phyloP scores from a whole-genome alignment of 1,140 invertebrate genomes.

The Bombus waltoni region DNA sequence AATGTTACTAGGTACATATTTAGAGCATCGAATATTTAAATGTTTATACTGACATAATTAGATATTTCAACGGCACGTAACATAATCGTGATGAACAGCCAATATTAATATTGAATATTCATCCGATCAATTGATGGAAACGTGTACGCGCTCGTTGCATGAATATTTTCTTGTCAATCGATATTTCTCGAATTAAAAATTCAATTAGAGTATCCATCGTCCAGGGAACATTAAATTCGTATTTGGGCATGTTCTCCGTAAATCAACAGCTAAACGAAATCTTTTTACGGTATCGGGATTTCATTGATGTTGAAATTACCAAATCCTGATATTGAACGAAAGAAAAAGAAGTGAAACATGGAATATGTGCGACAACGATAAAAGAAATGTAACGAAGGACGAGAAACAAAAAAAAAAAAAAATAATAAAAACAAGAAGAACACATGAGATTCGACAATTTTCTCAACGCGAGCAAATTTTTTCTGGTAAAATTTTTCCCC shows the following conservation, averaged over 20 bases:
- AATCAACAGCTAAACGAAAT: background rate
- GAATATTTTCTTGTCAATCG: conserved; percentile 7
- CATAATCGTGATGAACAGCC: conserved; percentile 17
- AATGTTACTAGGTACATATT: background rate
- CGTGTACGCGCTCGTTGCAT: background rate
- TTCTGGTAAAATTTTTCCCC: conserved; percentile 8
- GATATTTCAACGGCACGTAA: background rate
- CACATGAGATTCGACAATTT: conserved; percentile 21
- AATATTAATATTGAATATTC: conserved; percentile 37
- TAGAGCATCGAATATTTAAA: conserved; percentile 5
- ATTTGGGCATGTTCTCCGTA: background rate
- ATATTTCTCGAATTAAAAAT: background rate
- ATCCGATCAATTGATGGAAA: background rate
- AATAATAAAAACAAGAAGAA: background rate
- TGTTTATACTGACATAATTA: conserved; percentile 38
- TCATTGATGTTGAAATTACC: background rate
- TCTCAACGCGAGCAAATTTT: conserved; percentile 1
- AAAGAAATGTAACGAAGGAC: background rate
- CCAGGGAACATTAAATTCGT: background rate
- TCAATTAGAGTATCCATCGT: background rate
- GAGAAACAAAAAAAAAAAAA: background rate
- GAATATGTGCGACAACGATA: too few species aligned
- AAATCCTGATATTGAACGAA: background rate
- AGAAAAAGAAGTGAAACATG: background rate
- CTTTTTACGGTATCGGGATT: background rate